Base-by-base conservation (phyloP, 2,797 vertebrate genomes). In the Pseudochirops corinnae region DNA sequence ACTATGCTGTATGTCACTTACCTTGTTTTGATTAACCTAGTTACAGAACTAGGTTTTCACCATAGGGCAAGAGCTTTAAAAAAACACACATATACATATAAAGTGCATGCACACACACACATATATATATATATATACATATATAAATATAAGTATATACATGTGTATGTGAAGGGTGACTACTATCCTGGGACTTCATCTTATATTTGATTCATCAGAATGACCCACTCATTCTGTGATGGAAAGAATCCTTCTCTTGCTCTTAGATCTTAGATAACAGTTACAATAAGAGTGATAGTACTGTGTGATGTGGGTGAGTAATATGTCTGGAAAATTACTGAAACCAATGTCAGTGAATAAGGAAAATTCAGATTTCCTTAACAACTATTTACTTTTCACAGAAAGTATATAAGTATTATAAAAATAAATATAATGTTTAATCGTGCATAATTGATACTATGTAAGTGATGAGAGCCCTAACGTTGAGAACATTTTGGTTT, bases 401-500 rank as follows among this genome's bases (percentile, higher is more conserved):
- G 55, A 94, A 95, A 95, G 95, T 62, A 93, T 7, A 93, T 87
- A 94, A 74, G 10, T 94, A 94, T 87, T 39, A 50, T 4, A 93
- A 13, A 94, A 95, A 4, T 39, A 96, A 97, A 58, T 14, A 87
- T 92, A 96, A n/a, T 57, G 96, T 56, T 56, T 56, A 96, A 90
- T 60, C 4, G 60, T 90, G 56, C 0, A 11, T 55, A n/a, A 53
- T 50, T 95, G 57, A 90, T 28, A 91, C 95, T 82, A 96, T 94
- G 67, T 16, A 12, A 21, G 5, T 92, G 10, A 82, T 94, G 55
- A 92, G 12, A 90, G 91, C 55, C 94, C 33, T 95, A 55, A 29
- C 26, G 92, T 39, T 93, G 16, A 52, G 55, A 50, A 55, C 33
- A 74, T 90, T 96, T 95, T 18, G 2, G 57, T 1, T 90, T 1